These are phyloP conservation scores for Microtus montanus DNA, from an alignment of 2,113 vertebrate genomes.

Conservation along the genomic window DNA sequence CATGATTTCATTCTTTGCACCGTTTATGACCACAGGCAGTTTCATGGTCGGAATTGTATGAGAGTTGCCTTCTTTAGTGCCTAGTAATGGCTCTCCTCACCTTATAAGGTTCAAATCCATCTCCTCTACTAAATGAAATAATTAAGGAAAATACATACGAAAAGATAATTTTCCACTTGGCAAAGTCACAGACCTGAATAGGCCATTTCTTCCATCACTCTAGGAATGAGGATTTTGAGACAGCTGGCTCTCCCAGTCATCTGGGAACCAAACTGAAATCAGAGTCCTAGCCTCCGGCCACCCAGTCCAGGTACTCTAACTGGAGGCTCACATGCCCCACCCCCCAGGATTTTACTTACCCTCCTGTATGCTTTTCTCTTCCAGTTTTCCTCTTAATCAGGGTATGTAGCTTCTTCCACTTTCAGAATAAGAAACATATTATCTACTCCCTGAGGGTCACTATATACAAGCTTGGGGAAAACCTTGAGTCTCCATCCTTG, in stretches of 20 bases:
- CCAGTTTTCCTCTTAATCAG: background rate
- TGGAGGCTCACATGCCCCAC: background rate
- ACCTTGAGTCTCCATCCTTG: background rate
- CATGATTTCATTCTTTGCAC: fast-evolving
- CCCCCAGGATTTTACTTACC: background rate
- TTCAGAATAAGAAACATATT: background rate
- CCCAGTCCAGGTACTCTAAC: background rate
- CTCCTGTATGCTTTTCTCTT: background rate
- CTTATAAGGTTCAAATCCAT: background rate
- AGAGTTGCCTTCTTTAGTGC: background rate
- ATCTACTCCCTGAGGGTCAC: background rate
- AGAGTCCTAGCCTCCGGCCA: background rate
- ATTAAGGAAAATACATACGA: background rate
- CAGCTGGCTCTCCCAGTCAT: background rate
- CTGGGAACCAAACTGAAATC: background rate
- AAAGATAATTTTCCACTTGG: background rate
- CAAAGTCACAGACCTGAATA: background rate
- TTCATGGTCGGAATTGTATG: background rate
- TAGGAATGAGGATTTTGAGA: background rate
- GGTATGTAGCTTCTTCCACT: background rate
- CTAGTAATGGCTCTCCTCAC: background rate
- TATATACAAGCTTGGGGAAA: background rate
- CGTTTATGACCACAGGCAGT: fast-evolving
- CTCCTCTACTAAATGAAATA: background rate
- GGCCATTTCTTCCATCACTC: too few species aligned